Evolutionary conservation across 2,888 invertebrate genomes (phyloP).

Genomic region (Dromius quadrimaculatus): DNA sequence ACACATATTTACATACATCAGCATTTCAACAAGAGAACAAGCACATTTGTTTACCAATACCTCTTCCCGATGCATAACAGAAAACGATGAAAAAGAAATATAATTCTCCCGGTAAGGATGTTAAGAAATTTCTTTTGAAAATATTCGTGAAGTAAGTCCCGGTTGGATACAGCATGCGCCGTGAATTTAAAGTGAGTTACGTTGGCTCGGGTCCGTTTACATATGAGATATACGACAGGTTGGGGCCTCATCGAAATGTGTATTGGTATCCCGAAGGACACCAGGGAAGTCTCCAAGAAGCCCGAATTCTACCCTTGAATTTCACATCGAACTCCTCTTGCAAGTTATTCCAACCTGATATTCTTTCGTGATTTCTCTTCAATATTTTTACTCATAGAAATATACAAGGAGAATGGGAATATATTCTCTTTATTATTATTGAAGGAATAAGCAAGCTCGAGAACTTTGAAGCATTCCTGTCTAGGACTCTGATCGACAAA

Average conservation of each 20-base stretch:
- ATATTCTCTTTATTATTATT: too few species aligned
- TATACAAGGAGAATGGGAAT: too few species aligned
- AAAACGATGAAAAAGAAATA: slow-evolving; percentile 34
- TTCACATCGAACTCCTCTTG: too few species aligned
- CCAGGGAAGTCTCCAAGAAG: not conserved
- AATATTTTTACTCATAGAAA: too few species aligned
- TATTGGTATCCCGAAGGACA: slow-evolving; percentile 28
- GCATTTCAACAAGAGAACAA: slow-evolving; percentile 17
- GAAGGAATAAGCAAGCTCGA: too few species aligned
- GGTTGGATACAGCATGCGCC: slow-evolving; percentile 3
- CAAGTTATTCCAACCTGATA: too few species aligned
- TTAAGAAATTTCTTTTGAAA: slow-evolving; percentile 40
- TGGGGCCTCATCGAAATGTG: slow-evolving; percentile 50
- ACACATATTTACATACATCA: slow-evolving; percentile 11
- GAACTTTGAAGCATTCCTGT: too few species aligned
- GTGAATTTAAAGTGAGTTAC: slow-evolving; percentile 42
- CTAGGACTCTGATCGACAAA: too few species aligned
- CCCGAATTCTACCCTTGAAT: too few species aligned
- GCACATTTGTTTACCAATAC: slow-evolving; percentile 27
- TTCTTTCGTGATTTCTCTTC: too few species aligned
- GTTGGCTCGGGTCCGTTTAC: slow-evolving; percentile 45
- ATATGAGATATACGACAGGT: slow-evolving; percentile 51
- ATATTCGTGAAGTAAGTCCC: slow-evolving; percentile 37
- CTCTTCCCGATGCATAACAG: slow-evolving; percentile 10
- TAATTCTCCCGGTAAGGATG: slow-evolving; percentile 33